Base-by-base conservation (phyloP, 2,797 vertebrate genomes). In the Melanotaenia boesemani region DNA sequence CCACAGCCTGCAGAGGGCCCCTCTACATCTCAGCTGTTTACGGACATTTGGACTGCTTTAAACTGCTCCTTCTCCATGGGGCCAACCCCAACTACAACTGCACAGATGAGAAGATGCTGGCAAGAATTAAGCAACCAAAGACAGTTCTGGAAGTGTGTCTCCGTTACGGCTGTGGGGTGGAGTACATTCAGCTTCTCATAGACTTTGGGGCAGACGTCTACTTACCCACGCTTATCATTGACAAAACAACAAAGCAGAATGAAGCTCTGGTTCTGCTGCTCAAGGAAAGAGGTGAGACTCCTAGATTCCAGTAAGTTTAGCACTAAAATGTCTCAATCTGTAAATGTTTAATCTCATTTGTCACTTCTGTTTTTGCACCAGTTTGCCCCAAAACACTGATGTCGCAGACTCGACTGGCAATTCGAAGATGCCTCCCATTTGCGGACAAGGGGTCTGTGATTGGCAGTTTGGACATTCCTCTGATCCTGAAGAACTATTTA, bases 21-120 rank as follows among this genome's bases (percentile, higher is more conserved):
- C 95, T 99, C 2, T 98, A 98, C 74, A 94, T 98, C 11, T 95
- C 97, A 0, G 96, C 97, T 0, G 94, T 94, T 37, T 99, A 99
- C 0, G 95, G 96, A 36, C 97, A 98, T 34, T 89, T 98, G 75
- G 95, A 96, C 74, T 97, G 97, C 87, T 99, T 99, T 64, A 97
- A 92, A 57, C 78, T 94, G 63, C 93, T 98, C 39, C 93, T 99
- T 5, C 95, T 97, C 0, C 84, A 97, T 0, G 97, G 97, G 0
- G 97, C 97, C 0, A 95, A 98, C 74, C 97, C 97, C 0, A 73
- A 99, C 91, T 99, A 96, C 82, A 99, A 99, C 92, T 98, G 98
- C 91, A 96, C 93, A 0, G 96, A 98, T 1, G 84, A 91, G 74
- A 93, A 70, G 79, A 91, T 97, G 61, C 77, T 98, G n/a, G 86